Conservation (phyloP, 1,140 invertebrate species). For the Triops cancriformis region DNA sequence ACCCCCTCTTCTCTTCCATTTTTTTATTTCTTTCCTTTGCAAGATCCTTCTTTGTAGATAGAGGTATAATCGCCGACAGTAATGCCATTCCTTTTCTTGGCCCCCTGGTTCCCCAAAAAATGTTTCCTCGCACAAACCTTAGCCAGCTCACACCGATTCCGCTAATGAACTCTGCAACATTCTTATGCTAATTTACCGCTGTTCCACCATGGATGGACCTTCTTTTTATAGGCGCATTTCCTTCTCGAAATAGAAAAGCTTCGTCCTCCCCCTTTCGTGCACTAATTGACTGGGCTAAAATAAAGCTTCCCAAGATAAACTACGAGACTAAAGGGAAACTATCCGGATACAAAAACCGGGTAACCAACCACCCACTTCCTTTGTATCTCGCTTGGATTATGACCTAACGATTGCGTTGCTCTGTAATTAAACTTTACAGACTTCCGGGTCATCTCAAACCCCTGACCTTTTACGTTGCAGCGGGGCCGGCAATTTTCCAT, state of each 20-base stretch:
- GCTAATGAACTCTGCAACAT: slow-evolving; percentile 5
- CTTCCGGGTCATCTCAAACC: neutral
- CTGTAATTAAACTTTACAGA: neutral
- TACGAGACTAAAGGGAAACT: neutral
- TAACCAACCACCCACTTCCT: neutral
- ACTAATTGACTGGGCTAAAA: slow-evolving; percentile 4
- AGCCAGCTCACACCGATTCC: neutral
- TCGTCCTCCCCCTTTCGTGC: neutral
- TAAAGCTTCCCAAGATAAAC: neutral
- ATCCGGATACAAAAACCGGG: neutral
- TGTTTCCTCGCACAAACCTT: neutral
- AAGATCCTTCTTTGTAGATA: neutral
- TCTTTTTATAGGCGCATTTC: neutral
- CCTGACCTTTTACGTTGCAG: neutral
- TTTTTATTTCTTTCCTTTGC: neutral
- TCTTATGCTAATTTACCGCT: neutral
- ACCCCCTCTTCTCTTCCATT: no score
- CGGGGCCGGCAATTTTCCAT: neutral
- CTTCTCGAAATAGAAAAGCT: neutral
- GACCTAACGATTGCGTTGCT: neutral
- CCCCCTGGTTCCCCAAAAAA: neutral
- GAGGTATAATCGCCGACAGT: neutral
- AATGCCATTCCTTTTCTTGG: neutral
- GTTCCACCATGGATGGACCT: neutral
- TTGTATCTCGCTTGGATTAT: neutral